Conservation (phyloP, 1,140 invertebrate species). For the Akabosia matsudoensis region DNA sequence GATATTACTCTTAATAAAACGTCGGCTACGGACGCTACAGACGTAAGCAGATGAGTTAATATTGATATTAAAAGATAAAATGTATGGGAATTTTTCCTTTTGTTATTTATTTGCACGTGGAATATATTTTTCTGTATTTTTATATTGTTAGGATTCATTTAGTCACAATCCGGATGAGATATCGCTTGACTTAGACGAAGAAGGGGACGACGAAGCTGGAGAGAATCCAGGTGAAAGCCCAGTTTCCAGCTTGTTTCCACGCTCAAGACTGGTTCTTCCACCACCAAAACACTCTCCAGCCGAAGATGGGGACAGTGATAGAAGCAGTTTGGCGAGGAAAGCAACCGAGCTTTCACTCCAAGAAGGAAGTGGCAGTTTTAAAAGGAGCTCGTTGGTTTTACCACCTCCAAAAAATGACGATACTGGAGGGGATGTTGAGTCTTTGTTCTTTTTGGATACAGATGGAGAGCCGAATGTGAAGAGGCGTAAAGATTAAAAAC, state of each 20-base stretch:
- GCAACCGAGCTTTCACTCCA: not conserved
- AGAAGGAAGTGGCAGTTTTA: not conserved
- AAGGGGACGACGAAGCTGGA: conserved; percentile 42
- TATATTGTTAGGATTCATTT: not conserved
- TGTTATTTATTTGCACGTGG: not conserved
- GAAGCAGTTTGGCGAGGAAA: not conserved
- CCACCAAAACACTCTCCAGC: conserved; percentile 31
- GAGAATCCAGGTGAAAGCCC: conserved; percentile 32
- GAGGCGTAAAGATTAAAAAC: not conserved
- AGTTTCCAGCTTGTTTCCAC: conserved; percentile 10
- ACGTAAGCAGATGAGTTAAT: not conserved
- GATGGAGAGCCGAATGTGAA: not conserved
- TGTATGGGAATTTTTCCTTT: not conserved
- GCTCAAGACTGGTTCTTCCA: conserved; percentile 27
- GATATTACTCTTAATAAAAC: conserved; percentile 32
- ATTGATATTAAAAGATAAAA: not conserved
- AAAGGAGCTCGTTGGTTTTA: conserved; percentile 30
- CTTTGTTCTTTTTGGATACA: conserved; percentile 22
- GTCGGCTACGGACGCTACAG: not conserved
- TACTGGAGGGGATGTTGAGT: not conserved
- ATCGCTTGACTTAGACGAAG: conserved; percentile 46
- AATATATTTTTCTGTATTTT: not conserved
- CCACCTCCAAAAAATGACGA: conserved; percentile 24
- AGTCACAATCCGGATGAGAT: conserved; percentile 48
- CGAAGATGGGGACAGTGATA: conserved; percentile 40